Base-by-base conservation (phyloP, 2,113 vertebrate species). In the Accipiter virgatus region DNA sequence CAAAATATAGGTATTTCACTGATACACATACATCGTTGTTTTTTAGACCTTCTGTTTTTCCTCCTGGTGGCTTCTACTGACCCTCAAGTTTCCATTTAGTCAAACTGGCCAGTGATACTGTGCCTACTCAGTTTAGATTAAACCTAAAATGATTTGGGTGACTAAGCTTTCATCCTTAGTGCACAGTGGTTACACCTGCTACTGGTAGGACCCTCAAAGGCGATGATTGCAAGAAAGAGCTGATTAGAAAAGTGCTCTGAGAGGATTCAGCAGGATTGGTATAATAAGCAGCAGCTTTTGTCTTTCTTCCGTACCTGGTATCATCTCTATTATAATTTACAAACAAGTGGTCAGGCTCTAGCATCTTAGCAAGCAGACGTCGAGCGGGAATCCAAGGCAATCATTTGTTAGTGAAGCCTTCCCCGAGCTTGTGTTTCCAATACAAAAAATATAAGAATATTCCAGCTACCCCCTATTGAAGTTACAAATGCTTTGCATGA, bases 11-110 rank as follows among this genome's bases (percentile, higher is more conserved):
- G 20, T 12, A 4, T 77, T 72, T 82, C 7, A 40, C 34, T 47
- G 27, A 7, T 3, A 19, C 2, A 6, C 2, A 6, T 23, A 32
- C 3, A 23, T 7, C 34, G 10, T 6, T 52, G 32, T 1, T 5
- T 78, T 92, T 67, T 11, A 56, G 73, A 62, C 22, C 21, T 59
- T 48, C 23, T 48, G 13, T 1, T 73, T 70, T 88, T 16, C 6
- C 47, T 79, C 6, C 19, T 74, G 14, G 7, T 82, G 61, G 3
- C 31, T 52, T 34, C 42, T 73, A 26, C 22, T 77, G 43, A 73
- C 16, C 26, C 6, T 56, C 21, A 65, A 31, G 50, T 62, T 78
- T 70, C 27, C 13, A 9, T 52, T 59, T 73, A 86, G 56, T 58
- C 42, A 59, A 79, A 55, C 19, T 34, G 26, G 16, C 31, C 27